Evolutionary conservation across 2,888 invertebrate genomes (phyloP).

Genomic region (Drosophila longiperda): DNA sequence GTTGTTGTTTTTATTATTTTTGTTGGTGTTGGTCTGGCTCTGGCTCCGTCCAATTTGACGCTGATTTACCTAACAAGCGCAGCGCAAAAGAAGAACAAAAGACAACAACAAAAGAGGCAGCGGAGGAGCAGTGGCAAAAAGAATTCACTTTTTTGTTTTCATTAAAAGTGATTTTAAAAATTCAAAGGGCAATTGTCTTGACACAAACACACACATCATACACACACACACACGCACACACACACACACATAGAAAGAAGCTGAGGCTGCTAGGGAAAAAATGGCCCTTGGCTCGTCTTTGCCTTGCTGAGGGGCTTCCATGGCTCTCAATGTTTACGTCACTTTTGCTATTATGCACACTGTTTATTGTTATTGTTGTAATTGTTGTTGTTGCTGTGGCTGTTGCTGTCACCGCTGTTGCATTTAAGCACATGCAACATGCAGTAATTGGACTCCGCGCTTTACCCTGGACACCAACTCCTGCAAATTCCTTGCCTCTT

Average conservation of each 20-base stretch:
- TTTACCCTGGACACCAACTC: conserved; percentile 39
- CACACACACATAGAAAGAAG: conserved; percentile 32
- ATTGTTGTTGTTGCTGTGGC: conserved; percentile 54
- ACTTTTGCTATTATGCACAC: conserved; percentile 1
- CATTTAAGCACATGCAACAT: conserved; percentile 71
- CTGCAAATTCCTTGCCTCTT: conserved; percentile 32
- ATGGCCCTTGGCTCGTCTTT: conserved; percentile 58
- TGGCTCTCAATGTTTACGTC: conserved; percentile 32
- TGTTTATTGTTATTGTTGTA: conserved; percentile 50
- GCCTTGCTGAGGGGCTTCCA: conserved; percentile 43
- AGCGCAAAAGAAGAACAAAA: conserved; percentile 63
- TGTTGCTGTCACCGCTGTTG: conserved; percentile 39
- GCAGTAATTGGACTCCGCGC: conserved; percentile 43
- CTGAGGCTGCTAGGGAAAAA: conserved; percentile 43
- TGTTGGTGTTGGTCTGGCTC: conserved; percentile 30
- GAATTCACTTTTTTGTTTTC: conserved; percentile 74
- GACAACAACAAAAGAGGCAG: conserved; percentile 34
- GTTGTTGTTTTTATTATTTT: conserved; percentile 28
- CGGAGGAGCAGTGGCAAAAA: conserved; percentile 4
- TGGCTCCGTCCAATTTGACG: conserved; percentile 61
- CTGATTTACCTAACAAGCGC: conserved; percentile 80
- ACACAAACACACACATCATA: conserved; percentile 29
- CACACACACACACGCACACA: conserved; percentile 20
- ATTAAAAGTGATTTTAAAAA: conserved; percentile 80
- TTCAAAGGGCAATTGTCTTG: conserved; percentile 78